Evolutionary conservation across 2,797 vertebrate genomes (phyloP), one percentile per base, ranked within the genome.

Genomic region (Adelosebastes latens): DNA sequence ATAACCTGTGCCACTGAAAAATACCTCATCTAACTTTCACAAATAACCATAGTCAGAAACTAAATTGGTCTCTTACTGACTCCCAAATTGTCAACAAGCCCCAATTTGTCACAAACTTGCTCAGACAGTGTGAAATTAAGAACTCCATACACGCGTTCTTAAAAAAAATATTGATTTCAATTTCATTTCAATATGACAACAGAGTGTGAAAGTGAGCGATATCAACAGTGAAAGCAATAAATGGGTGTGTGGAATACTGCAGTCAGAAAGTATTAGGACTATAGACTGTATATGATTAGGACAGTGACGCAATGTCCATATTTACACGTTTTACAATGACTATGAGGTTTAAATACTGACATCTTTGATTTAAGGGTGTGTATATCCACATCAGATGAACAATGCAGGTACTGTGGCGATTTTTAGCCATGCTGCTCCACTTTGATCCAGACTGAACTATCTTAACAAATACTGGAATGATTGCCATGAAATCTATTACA

Each of bases 121-220:
- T 83, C 80, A 86, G 81, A 79, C 75, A 39, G 86, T 84, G 88
- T 90, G 81, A 91, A 90, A 91, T 90, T 81, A 76, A 71, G 24
- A 81, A 77, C 52, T 68, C 71, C 22, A 69, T 55, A 67, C 11
- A 70, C 34, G 16, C 9, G 13, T n/a, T 39, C 4, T 67, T 73
- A 25, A 70, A 60, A 59, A 63, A 34, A 6, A 74, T 66, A 78
- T 36, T 56, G 29, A 88, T 82, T 83, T 74, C 20, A 77, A 87
- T 68, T 81, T 31, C 0, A 77, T 79, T 81, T 77, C 49, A 72
- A 72, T 67, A 53, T 74, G 89, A 87, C 42, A 61, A 27, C 13
- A 34, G 59, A 60, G 72, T 68, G 20, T 81, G 52, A 72, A 79
- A 72, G 64, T 53, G 66, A 75, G 61, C 13, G 24, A 58, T 46